Base-by-base conservation (phyloP, 1,140 invertebrate species). In the Phortica variegata region DNA sequence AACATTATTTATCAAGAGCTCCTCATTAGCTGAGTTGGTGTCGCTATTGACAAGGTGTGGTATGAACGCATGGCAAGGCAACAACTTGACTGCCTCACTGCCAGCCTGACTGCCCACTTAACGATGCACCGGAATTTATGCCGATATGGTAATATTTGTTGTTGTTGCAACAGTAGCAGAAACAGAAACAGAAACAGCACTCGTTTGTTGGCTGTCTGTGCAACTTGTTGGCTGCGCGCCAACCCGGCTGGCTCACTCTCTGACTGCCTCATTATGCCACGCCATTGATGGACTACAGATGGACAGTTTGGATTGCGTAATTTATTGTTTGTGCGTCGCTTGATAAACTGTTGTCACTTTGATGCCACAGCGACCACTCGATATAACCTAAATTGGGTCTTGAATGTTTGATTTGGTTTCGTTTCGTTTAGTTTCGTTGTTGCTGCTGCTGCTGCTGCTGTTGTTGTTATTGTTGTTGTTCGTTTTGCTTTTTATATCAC, bases 121-220 rank as follows among this genome's bases (percentile, higher is more conserved):
- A 71, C 66, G 66, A 68, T 71, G 66, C 68, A 61, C 66, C 63
- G 66, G 68, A 71, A 71, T 71, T 71, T 72, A 72, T 68, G 60
- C 66, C 62, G 66, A 72, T 72, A 72, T 71, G 62, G 62, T 71
- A 63, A 71, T 71, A 37, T 16, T 16, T n/a, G n/a, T n/a, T n/a
- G n/a, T n/a, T n/a, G n/a, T n/a, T n/a, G n/a, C n/a, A n/a, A n/a
- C n/a, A n/a, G n/a, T n/a, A n/a, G n/a, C n/a, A n/a, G n/a, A n/a
- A n/a, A 7, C 26, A 31, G 7, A 31, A 7, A 31, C 7, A 12
- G 7, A 31, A 8, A 12, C 7, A 31, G 26, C n/a, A n/a, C n/a
- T n/a, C n/a, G n/a, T n/a, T n/a, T n/a, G n/a, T n/a, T n/a, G n/a
- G 10, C 10, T 4, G 10, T 34, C 5, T 34, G 10, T 34, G n/a